A percentile compares a stretch with the other conserved stretches of the same genome.
These are phyloP conservation scores for Cladorhizidae sp. DNA, from an alignment of 37 sponge, comb jelly and placozoan genomes.

Conservation along the genomic window DNA sequence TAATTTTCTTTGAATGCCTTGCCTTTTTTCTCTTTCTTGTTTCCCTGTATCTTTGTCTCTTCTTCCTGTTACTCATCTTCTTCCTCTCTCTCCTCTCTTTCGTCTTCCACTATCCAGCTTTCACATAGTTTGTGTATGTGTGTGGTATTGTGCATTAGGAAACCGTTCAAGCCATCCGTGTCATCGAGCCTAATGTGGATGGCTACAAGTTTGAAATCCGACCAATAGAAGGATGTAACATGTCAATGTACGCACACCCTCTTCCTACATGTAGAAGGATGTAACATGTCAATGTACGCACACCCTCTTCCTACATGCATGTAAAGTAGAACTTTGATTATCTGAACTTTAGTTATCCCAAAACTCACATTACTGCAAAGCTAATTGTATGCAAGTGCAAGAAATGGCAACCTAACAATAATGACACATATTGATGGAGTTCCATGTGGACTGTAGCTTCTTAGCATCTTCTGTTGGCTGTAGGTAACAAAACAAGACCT, in stretches of 20 bases:
- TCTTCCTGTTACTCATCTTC: neutral
- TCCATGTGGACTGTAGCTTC: neutral
- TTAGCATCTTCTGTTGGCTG: neutral
- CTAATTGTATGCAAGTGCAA: neutral
- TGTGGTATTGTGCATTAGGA: neutral
- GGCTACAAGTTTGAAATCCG: neutral
- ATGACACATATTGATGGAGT: neutral
- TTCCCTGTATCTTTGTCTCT: neutral
- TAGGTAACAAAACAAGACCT: no score
- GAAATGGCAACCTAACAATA: no score
- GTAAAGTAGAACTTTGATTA: no score
- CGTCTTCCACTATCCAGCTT: neutral
- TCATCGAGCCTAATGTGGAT: neutral
- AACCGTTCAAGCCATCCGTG: neutral
- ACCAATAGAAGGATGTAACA: conserved; percentile 4
- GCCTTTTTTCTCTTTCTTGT: neutral
- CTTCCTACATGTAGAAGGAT: no score
- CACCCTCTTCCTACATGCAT: no score
- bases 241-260: no score
- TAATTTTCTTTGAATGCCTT: neutral
- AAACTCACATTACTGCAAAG: neutral
- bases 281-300: no score
- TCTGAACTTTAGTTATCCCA: neutral
- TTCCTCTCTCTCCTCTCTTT: neutral
- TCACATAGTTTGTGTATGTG: neutral